Conservation (phyloP, 2,113 vertebrate genomes). For the Apteryx owenii region DNA sequence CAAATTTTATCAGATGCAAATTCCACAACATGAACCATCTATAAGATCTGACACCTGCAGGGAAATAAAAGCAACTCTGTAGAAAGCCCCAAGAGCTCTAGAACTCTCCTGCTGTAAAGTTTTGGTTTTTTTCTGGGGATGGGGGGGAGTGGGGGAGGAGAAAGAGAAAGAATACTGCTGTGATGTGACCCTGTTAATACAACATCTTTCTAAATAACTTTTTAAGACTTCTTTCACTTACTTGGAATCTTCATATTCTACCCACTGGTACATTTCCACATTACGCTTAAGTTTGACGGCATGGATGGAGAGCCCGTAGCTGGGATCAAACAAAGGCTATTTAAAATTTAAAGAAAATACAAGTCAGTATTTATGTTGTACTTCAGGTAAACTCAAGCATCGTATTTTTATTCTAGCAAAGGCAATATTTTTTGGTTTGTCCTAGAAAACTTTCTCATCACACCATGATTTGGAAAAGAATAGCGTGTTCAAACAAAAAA, state of each 20-base stretch:
- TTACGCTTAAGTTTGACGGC: slow-evolving; percentile 92
- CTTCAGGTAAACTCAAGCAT: background rate
- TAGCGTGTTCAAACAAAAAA: background rate
- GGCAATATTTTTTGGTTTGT: background rate
- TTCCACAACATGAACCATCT: background rate
- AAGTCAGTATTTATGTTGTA: background rate
- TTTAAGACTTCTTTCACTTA: slow-evolving; percentile 63
- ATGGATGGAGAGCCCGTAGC: slow-evolving; percentile 88
- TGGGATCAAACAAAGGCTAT: slow-evolving; percentile 93
- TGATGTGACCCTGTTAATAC: background rate
- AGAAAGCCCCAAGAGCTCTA: background rate
- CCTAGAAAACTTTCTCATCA: background rate
- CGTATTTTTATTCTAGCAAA: background rate
- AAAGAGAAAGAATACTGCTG: background rate
- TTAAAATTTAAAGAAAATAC: background rate
- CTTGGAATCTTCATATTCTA: slow-evolving; percentile 90
- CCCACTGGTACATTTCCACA: slow-evolving; percentile 99
- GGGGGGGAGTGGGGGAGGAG: background rate
- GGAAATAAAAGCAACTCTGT: background rate
- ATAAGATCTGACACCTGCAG: background rate
- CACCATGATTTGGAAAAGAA: background rate
- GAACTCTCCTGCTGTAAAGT: background rate
- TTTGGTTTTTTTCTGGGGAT: fast-evolving
- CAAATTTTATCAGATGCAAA: background rate
- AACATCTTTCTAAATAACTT: background rate